Evolutionary conservation across 2,113 vertebrate species (phyloP).

Genomic region (Chaetodon auriga): DNA sequence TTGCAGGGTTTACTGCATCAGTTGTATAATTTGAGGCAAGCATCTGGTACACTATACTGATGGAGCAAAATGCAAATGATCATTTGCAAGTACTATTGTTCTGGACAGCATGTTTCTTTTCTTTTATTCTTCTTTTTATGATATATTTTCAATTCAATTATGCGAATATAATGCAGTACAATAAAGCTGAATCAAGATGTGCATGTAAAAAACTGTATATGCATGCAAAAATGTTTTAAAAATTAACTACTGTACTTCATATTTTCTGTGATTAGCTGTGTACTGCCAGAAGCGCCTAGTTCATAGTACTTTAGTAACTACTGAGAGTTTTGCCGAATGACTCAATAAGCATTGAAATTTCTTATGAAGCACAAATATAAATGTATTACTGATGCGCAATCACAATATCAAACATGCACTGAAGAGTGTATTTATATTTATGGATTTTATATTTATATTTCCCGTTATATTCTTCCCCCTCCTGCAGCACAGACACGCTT

Average conservation of each 20-base stretch:
- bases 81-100: background rate
- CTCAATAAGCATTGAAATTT: background rate
- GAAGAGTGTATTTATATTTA: background rate
- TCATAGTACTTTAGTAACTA: background rate
- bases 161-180: background rate
- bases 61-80: background rate
- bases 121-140: background rate
- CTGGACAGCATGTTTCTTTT: background rate
- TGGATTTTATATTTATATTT: background rate
- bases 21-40: background rate
- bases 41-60: background rate
- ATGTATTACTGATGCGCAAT: background rate
- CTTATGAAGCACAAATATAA: background rate
- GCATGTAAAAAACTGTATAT: background rate
- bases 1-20: constrained; percentile 4
- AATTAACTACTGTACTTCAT: too few species aligned
- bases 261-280: too few species aligned
- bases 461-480: constrained; percentile 11
- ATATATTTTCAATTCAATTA: background rate
- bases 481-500: constrained; percentile 1
- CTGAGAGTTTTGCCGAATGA: background rate
- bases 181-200: background rate
- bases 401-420: background rate
- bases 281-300: background rate
- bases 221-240: background rate